These are phyloP conservation scores for Hydropsyche betteni DNA, from an alignment of 2,888 invertebrate genomes.

Conservation along the genomic window DNA sequence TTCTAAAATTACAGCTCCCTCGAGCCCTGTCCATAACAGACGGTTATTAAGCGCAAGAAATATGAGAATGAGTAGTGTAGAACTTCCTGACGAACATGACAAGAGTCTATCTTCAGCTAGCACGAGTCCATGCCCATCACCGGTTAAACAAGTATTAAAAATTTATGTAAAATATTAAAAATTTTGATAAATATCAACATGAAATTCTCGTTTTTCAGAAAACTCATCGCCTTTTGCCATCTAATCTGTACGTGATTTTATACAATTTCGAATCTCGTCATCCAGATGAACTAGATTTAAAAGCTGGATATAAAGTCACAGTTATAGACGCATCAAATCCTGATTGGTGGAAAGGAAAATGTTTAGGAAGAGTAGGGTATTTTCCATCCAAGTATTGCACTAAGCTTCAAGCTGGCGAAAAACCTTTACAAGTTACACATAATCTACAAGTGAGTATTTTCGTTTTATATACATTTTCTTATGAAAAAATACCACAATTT, in stretches of 20 bases:
- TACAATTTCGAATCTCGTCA: constrained; percentile 96
- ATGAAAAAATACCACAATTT: neutral
- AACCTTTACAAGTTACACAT: constrained; percentile 83
- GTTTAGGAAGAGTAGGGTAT: constrained; percentile 88
- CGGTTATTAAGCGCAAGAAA: constrained; percentile 81
- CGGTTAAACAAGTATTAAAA: constrained; percentile 68
- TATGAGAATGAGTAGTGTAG: constrained; percentile 92
- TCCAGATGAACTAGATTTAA: constrained; percentile 92
- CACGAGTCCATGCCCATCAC: constrained; percentile 93
- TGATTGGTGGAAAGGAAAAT: constrained; percentile 98
- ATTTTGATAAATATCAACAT: constrained; percentile 34
- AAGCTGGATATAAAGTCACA: constrained; percentile 89
- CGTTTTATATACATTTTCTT: neutral
- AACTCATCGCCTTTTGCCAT: constrained; percentile 84
- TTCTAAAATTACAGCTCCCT: constrained; percentile 73
- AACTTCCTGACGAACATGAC: constrained; percentile 88
- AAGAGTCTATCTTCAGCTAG: constrained; percentile 92
- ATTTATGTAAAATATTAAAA: neutral
- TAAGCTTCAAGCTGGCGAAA: constrained; percentile 88
- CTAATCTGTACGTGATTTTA: constrained; percentile 91
- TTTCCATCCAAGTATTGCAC: constrained; percentile 96
- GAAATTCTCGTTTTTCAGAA: constrained; percentile 67
- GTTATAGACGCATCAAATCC: constrained; percentile 94
- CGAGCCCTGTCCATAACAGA: constrained; percentile 90
- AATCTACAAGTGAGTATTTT: constrained; percentile 60